Conservation (phyloP, 1,140 invertebrate genomes). For the Oreohelix idahoensis region DNA sequence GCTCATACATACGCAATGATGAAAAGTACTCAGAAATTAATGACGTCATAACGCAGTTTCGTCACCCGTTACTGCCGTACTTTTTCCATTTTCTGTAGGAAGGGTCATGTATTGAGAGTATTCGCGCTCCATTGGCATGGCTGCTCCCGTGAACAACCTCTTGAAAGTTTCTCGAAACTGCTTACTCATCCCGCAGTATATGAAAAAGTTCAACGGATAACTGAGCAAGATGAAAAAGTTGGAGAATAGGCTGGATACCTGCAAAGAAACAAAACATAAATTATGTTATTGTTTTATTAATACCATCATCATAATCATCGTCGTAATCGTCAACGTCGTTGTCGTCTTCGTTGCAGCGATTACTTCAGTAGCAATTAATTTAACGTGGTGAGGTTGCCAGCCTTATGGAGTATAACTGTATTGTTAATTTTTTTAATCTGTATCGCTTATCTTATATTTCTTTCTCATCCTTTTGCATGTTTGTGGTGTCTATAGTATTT, state of each 20-base stretch:
- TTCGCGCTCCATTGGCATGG: slow-evolving; percentile 59
- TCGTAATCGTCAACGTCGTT: too few relatives aligned
- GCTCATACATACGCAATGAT: neutral
- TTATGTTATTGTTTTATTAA: too few relatives aligned
- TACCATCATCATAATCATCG: too few relatives aligned
- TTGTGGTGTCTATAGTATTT: too few relatives aligned
- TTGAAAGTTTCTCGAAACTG: slow-evolving; percentile 95
- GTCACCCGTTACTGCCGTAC: slow-evolving; percentile 57
- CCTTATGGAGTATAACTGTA: too few relatives aligned
- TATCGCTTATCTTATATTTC: too few relatives aligned
- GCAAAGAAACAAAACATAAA: slow-evolving; percentile 24
- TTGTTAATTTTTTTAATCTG: too few relatives aligned
- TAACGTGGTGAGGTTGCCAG: too few relatives aligned
- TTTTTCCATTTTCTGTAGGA: slow-evolving; percentile 66
- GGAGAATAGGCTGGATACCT: slow-evolving; percentile 74
- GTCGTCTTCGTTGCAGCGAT: too few relatives aligned
- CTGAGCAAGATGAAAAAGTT: slow-evolving; percentile 92
- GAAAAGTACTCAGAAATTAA: slow-evolving; percentile 13
- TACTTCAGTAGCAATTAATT: too few relatives aligned
- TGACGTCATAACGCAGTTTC: slow-evolving; percentile 60
- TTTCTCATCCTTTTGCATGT: too few relatives aligned
- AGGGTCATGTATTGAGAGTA: slow-evolving; percentile 68
- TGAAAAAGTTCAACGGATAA: slow-evolving; percentile 95
- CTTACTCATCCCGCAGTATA: slow-evolving; percentile 95
- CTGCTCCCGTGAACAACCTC: slow-evolving; percentile 80